Evolutionary conservation across 2,113 vertebrate species (phyloP).

Genomic region (Bujurquina vittata): DNA sequence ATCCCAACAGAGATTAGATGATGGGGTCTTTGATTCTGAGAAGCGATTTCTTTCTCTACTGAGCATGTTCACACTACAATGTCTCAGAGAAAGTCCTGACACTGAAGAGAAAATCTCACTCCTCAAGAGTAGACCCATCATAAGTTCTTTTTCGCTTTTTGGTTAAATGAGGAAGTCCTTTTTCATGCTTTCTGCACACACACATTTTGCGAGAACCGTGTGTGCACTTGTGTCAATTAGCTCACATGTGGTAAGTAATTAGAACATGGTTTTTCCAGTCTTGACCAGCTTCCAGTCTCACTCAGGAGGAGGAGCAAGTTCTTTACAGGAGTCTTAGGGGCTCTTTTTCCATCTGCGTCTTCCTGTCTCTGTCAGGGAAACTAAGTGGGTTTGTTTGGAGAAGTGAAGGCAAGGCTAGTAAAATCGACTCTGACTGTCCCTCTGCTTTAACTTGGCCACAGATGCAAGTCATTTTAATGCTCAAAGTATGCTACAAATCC

Average conservation of each 20-base stretch:
- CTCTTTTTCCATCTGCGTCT: slow-evolving; percentile 45
- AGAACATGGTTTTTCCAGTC: slow-evolving; percentile 27
- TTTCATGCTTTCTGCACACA: neutral
- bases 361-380: slow-evolving; percentile 47
- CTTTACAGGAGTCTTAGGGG: slow-evolving; percentile 35
- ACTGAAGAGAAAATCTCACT: neutral
- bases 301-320: slow-evolving; percentile 7
- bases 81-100: slow-evolving; percentile 3
- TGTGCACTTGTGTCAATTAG: neutral
- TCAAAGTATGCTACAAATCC: slow-evolving; percentile 45
- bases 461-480: slow-evolving; percentile 30
- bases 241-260: slow-evolving; percentile 9
- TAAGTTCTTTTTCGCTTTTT: neutral
- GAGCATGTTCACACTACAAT: slow-evolving; percentile 19
- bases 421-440: slow-evolving; percentile 38
- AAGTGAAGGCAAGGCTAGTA: slow-evolving; percentile 51
- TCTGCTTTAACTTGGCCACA: slow-evolving; percentile 41
- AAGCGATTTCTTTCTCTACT: slow-evolving; percentile 27
- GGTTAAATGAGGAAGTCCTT: slow-evolving; percentile 6
- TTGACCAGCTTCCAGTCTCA: slow-evolving; percentile 10
- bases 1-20: slow-evolving; percentile 45
- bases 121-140: slow-evolving; percentile 4
- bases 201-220: neutral
- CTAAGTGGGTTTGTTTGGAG: slow-evolving; percentile 55
- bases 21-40: slow-evolving; percentile 42